Base-by-base conservation (phyloP, 2,888 invertebrate genomes). In the Erebia ligea region DNA sequence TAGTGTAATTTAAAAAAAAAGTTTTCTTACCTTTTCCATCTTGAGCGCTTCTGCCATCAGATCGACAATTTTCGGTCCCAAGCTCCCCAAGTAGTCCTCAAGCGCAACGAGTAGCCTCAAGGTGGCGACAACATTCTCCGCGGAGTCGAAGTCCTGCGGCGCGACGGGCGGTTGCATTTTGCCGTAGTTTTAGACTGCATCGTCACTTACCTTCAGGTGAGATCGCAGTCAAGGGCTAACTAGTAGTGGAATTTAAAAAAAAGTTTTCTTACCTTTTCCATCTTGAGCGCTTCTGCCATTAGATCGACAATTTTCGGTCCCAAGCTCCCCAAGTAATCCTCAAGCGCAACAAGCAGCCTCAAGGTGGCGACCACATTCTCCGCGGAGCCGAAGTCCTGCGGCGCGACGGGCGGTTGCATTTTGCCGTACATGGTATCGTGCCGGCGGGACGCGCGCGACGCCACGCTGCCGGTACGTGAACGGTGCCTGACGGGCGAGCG, bases 321-420 rank as follows among this genome's bases (percentile, higher is more conserved):
- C 8, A 98, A 90, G 52, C 97, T 97, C n/a, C 98, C 98, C 64
- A 98, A 89, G 81, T 97, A 96, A 77, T 96, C 96, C 84, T 98
- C 98, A 6, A 98, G 89, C 0, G 97, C 97, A 0, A 97, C 97
- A 0, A 98, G 91, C 75, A 97, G 91, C 52, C 97, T 94, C 70
- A 98, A 86, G 64, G 97, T 96, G 34, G 94, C 95, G 2, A 96
- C 95, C 9, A 96, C 93, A 62, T 95, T 94, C 70, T 95, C 94
- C 0, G 94, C 83, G 57, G 94, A 91, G 13, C 86, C 87, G 68
- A 91, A 86, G 74, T 86, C 86, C 3, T 76, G 64, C 77, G 85
- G 54, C 45, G 64, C 58, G 40, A 73, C 4, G 19, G 21, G 34
- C 69, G 69, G 54, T 25, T 34, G 17, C 34, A 50, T 61, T 48